Base-by-base conservation (phyloP, 2,888 invertebrate species). In the Aplocera efformata region DNA sequence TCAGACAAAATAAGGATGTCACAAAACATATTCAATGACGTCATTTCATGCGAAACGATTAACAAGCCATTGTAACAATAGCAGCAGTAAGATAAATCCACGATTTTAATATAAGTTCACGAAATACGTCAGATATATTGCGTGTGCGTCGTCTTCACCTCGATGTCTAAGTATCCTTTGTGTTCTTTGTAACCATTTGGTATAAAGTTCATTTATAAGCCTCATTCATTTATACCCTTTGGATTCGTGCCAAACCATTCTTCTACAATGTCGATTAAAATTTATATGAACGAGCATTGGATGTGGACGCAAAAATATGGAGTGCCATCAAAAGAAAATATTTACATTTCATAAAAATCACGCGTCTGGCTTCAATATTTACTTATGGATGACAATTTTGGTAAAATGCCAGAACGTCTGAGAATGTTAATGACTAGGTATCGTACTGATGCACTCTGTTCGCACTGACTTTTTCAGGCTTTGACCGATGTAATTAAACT, bases 321-420 rank as follows among this genome's bases (percentile, higher is more conserved):
- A 32, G 17, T 25, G 32, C 35, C 29, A 28, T 37, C 40, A 41
- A 41, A 39, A 42, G 32, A 42, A n/a, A 43, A 39, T 22, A 32
- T 25, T 20, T 4, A 22, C 34, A 34, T 17, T 31, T 42, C 42
- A 47, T 39, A 38, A 46, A 46, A 27, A 39, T 34, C 29, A 46
- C 30, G 45, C 40, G 50, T 45, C 48, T 37, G 32, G 46, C 47
- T 45, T 31, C 26, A 7, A 36, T 30, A 31, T 50, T 37, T 32
- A 33, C 41, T 37, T 50, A 59, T 59, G 51, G 53, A 58, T 54
- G 56, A 43, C 45, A 54, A 51, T 58, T 39, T 68, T 70, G 70
- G 69, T 61, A 39, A 40, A 53, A 56, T 58, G 70, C 70, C 70
- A 70, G 60, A 66, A 62, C 42, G 70, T 70, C 70, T 70, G 70